Conservation (phyloP, 2,797 vertebrate species). For the Coregonus ussuriensis region DNA sequence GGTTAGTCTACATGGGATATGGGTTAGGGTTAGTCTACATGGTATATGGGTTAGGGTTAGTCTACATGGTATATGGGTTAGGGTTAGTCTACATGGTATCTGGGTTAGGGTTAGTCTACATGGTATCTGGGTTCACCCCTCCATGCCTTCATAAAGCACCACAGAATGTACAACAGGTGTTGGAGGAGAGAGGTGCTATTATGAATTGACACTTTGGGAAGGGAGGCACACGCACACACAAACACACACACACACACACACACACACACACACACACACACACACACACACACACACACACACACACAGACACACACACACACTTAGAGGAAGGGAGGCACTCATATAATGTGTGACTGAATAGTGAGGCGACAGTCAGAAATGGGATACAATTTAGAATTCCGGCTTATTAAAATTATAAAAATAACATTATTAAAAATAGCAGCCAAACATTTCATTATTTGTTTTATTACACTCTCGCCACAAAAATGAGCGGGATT, state of each 20-base stretch:
- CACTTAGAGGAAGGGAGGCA: background rate
- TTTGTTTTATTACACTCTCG: background rate
- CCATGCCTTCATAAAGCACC: background rate
- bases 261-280: no score
- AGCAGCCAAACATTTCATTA: background rate
- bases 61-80: no score
- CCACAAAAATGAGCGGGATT: background rate
- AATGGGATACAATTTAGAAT: background rate
- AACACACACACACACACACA: background rate
- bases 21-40: no score
- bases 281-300: no score
- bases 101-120: background rate
- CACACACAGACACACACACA: no score
- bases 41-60: background rate
- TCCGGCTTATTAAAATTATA: background rate
- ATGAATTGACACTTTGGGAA: background rate
- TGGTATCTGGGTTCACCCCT: background rate
- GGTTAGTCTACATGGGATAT: no score
- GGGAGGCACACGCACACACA: background rate
- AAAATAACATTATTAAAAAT: conserved; percentile 12
- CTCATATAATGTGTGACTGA: background rate
- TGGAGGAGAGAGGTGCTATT: background rate
- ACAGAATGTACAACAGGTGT: conserved; percentile 3
- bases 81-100: background rate
- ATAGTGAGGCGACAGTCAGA: background rate